phyloP scores from a whole-genome alignment of 1,140 invertebrate genomes.

The Aphidius ervi region DNA sequence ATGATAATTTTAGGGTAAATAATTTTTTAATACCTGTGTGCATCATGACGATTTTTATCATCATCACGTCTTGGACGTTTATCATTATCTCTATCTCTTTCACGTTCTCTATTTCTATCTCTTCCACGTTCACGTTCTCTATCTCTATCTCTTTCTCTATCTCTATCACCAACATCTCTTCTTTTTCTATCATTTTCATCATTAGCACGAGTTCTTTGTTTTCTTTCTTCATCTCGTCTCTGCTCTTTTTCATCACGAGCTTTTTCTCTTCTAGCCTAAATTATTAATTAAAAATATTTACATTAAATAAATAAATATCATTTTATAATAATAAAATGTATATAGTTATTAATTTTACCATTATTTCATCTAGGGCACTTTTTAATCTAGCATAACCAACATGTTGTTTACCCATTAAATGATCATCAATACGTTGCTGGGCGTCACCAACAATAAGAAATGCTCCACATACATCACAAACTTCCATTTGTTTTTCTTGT shows the following conservation, averaged over 20 bases:
- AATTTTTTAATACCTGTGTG: constrained; percentile 33
- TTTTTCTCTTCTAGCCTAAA: constrained; percentile 58
- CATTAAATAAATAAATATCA: constrained; percentile 3
- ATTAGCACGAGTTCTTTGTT: constrained; percentile 50
- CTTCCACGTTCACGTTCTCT: constrained; percentile 31
- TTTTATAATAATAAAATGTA: background rate
- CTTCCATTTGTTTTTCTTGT: constrained; percentile 97
- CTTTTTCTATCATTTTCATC: constrained; percentile 49
- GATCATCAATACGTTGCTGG: constrained; percentile 95
- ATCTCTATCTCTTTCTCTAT: constrained; percentile 50
- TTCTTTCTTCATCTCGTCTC: constrained; percentile 60
- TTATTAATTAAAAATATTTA: constrained; percentile 12
- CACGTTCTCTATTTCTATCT: constrained; percentile 29
- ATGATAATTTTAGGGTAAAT: background rate
- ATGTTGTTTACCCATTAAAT: constrained; percentile 97
- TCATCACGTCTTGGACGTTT: constrained; percentile 50
- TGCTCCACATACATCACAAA: constrained; percentile 96
- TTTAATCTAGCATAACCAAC: constrained; percentile 79
- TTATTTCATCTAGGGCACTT: constrained; percentile 62
- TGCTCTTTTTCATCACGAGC: constrained; percentile 65
- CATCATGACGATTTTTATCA: constrained; percentile 44
- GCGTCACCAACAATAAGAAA: constrained; percentile 98
- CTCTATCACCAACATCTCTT: constrained; percentile 21
- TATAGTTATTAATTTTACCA: constrained; percentile 37
- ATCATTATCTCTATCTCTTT: constrained; percentile 42